phyloP scores from a whole-genome alignment of 2,888 invertebrate species.

The Boloria selene region DNA sequence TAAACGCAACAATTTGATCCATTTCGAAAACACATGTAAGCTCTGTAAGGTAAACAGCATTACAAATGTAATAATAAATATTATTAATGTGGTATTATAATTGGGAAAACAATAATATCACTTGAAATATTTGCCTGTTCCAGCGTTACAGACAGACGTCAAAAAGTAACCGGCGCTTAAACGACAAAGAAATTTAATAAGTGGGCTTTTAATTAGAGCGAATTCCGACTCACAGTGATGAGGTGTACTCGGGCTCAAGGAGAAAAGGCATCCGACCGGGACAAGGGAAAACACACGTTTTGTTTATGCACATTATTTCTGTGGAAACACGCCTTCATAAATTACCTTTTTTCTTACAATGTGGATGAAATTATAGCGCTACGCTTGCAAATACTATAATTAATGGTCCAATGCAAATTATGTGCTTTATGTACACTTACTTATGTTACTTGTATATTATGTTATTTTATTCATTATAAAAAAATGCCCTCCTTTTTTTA shows the following conservation, averaged over 20 bases:
- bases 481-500: no score
- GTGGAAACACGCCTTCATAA: slow-evolving; percentile 1
- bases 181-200: slow-evolving; percentile 40
- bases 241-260: slow-evolving; percentile 42
- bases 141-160: slow-evolving; percentile 15
- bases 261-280: slow-evolving; percentile 33
- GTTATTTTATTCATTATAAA: no score
- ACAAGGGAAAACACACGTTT: slow-evolving; percentile 30
- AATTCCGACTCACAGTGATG: slow-evolving; percentile 52
- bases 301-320: slow-evolving; percentile 25
- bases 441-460: no score
- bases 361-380: not conserved
- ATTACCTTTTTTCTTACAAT: slow-evolving; percentile 11
- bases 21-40: no score
- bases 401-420: no score
- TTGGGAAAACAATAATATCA: not conserved
- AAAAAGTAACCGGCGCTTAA: slow-evolving; percentile 30
- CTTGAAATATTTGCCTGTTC: not conserved
- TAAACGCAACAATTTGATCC: not conserved
- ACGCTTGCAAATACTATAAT: no score
- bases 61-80: no score
- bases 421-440: no score
- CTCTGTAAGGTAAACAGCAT: no score
- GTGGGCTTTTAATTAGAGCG: slow-evolving; percentile 55
- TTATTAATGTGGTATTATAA: no score